Conservation (phyloP, 2,797 vertebrate species). For the Rhinichthys osculus region DNA sequence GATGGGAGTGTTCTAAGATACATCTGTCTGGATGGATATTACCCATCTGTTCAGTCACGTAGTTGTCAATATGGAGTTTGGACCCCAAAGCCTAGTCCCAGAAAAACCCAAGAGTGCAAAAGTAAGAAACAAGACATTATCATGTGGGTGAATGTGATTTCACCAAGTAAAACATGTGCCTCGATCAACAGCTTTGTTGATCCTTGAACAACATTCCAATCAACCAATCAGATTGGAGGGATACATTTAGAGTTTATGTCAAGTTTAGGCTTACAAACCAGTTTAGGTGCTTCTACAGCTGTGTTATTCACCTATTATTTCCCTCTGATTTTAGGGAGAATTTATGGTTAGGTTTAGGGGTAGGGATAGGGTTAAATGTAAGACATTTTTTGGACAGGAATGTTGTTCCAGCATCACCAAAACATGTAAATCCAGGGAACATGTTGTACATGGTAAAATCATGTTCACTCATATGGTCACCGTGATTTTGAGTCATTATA, state of each 20-base stretch:
- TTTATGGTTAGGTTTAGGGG: background rate
- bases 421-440: background rate
- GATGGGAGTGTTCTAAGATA: constrained; percentile 41
- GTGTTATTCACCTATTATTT: background rate
- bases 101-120: constrained; percentile 36
- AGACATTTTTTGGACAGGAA: background rate
- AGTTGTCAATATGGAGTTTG: constrained; percentile 33
- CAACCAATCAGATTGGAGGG: background rate
- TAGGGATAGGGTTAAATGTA: background rate
- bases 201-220: background rate
- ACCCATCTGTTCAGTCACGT: constrained; percentile 41
- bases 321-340: background rate
- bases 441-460: background rate
- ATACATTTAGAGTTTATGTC: background rate
- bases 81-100: constrained; percentile 7
- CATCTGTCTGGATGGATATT: constrained; percentile 51
- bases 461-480: background rate
- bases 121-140: constrained; percentile 41
- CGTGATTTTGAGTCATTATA: background rate
- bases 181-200: too few species aligned
- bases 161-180: background rate
- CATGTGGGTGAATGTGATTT: background rate
- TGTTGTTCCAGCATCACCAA: background rate
- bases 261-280: background rate
- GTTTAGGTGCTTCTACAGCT: background rate